phyloP scores from a whole-genome alignment of 2,113 vertebrate genomes.

The Pleuronectes platessa region DNA sequence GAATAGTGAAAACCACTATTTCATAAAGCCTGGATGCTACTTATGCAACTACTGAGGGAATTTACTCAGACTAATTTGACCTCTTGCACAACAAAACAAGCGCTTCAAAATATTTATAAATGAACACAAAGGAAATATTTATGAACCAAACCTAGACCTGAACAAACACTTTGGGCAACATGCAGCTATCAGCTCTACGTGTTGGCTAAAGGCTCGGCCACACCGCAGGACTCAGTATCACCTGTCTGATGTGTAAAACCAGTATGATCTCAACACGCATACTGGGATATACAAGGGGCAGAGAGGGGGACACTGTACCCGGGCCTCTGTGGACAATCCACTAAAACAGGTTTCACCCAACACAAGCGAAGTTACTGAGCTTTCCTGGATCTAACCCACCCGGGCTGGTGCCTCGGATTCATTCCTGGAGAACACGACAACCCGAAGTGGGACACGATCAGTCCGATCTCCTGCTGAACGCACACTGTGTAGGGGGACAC shows the following conservation, averaged over 20 bases:
- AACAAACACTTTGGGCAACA: conserved; percentile 1
- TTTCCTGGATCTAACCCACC: neutral
- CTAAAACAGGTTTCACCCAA: neutral
- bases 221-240: neutral
- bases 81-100: neutral
- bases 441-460: neutral
- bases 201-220: neutral
- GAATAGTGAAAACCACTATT: neutral
- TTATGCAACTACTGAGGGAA: conserved; percentile 3
- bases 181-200: neutral
- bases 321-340: neutral
- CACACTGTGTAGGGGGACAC: neutral
- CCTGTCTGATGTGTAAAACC: neutral
- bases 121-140: neutral
- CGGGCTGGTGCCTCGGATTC: neutral
- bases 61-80: conserved; percentile 7
- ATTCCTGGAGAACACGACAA: neutral
- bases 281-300: no score
- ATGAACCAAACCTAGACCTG: neutral
- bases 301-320: neutral
- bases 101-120: neutral
- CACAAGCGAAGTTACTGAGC: neutral
- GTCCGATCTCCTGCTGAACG: neutral
- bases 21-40: neutral
- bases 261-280: neutral